These are phyloP conservation scores for Pipistrellus pipistrellus DNA, from an alignment of 2,797 vertebrate genomes.

Conservation along the genomic window DNA sequence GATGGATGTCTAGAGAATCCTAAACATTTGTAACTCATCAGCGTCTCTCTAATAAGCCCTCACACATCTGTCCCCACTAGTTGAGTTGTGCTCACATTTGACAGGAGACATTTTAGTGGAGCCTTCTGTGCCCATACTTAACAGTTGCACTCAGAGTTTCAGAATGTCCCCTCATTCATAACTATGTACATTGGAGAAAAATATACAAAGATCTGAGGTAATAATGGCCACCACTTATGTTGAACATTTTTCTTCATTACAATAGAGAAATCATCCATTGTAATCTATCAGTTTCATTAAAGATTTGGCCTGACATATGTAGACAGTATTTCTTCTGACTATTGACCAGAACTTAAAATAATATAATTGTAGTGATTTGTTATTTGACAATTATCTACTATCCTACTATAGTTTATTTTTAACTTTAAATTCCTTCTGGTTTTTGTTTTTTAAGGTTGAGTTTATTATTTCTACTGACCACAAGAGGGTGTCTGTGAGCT, in stretches of 20 bases:
- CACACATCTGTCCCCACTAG: background rate
- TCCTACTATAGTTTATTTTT: background rate
- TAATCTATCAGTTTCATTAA: constrained; percentile 18
- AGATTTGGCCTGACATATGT: constrained; percentile 38
- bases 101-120: background rate
- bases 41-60: background rate
- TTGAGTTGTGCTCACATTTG: background rate
- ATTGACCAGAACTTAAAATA: background rate
- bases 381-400: background rate
- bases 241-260: constrained; percentile 47
- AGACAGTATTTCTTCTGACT: background rate
- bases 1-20: background rate
- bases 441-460: constrained; percentile 26
- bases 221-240: background rate
- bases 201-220: background rate
- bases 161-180: background rate
- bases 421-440: constrained; percentile 44
- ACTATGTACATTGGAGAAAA: background rate
- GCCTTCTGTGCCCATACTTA: background rate
- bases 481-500: constrained; percentile 85
- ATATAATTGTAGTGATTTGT: background rate
- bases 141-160: background rate
- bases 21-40: background rate
- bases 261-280: constrained; percentile 15
- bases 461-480: constrained; percentile 78